These are phyloP conservation scores for Cinclus cinclus DNA, from an alignment of 2,113 vertebrate species.

Conservation along the genomic window DNA sequence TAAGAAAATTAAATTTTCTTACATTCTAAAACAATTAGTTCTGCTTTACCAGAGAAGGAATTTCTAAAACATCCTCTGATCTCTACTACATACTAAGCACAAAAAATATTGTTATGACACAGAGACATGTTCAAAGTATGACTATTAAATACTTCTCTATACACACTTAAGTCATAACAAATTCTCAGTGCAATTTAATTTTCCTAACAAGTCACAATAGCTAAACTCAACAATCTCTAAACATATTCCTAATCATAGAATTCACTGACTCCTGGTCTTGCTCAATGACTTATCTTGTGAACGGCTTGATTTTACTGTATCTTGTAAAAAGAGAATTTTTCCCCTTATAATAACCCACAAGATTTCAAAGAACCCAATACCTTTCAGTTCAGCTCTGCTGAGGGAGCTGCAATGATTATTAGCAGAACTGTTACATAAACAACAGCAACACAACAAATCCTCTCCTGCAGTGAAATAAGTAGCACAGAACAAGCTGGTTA, in stretches of 20 bases:
- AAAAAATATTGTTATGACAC: not conserved
- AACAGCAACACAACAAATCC: not conserved
- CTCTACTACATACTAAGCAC: not conserved
- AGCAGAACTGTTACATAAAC: not conserved
- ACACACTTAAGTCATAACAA: not conserved
- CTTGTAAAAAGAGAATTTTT: not conserved
- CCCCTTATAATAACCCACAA: not conserved
- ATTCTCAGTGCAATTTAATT: not conserved
- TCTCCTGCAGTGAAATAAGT: not conserved
- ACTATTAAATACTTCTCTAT: not conserved
- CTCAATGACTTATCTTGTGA: not conserved
- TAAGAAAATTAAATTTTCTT: not conserved
- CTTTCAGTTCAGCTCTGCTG: not conserved
- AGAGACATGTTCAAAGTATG: not conserved
- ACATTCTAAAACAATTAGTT: not conserved
- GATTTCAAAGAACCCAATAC: not conserved
- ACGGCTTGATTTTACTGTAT: not conserved
- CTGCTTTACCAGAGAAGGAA: not conserved
- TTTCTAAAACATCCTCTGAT: not conserved
- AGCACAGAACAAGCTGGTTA: not conserved
- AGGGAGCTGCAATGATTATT: not conserved
- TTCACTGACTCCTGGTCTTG: not conserved
- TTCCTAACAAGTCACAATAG: not conserved
- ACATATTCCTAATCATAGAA: not conserved
- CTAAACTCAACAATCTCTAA: not conserved